These are phyloP conservation scores for Chaenodraco wilsoni DNA, from an alignment of 2,797 vertebrate species.

Conservation along the genomic window DNA sequence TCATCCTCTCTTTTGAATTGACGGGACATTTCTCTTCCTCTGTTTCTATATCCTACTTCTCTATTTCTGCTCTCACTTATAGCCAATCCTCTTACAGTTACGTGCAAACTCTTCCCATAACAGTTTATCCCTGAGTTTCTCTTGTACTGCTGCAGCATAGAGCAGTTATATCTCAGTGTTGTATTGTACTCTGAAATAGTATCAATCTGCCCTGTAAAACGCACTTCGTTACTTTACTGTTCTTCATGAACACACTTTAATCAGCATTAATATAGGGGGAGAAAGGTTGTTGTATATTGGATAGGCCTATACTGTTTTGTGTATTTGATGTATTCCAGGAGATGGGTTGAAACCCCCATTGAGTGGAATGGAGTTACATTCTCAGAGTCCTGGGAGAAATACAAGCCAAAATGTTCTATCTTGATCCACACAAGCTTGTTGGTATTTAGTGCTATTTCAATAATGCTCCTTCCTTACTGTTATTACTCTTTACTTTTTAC, in stretches of 20 bases:
- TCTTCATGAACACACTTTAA: constrained; percentile 73
- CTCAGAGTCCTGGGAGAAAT: constrained; percentile 82
- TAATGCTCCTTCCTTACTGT: constrained; percentile 62
- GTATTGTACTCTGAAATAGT: constrained; percentile 63
- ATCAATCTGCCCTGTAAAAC: constrained; percentile 57
- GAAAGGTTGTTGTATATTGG: constrained; percentile 70
- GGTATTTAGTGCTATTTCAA: constrained; percentile 72
- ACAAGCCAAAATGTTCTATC: constrained; percentile 79
- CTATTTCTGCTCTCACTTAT: constrained; percentile 57
- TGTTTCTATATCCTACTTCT: constrained; percentile 51
- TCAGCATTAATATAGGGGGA: constrained; percentile 55
- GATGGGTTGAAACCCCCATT: constrained; percentile 60
- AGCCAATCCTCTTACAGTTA: constrained; percentile 36
- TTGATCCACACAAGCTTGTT: constrained; percentile 67
- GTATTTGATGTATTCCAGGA: constrained; percentile 77
- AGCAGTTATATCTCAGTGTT: constrained; percentile 65
- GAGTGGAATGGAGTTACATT: constrained; percentile 80
- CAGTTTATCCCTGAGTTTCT: constrained; percentile 41
- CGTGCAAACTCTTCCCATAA: constrained; percentile 47
- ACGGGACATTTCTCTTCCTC: constrained; percentile 50
- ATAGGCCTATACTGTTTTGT: constrained; percentile 73
- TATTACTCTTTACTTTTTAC: constrained; percentile 66
- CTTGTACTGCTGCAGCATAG: constrained; percentile 47
- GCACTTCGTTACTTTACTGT: constrained; percentile 75
- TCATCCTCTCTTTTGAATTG: constrained; percentile 55